Evolutionary conservation across 2,888 invertebrate species (phyloP).

Genomic region (Drosophila birchii): DNA sequence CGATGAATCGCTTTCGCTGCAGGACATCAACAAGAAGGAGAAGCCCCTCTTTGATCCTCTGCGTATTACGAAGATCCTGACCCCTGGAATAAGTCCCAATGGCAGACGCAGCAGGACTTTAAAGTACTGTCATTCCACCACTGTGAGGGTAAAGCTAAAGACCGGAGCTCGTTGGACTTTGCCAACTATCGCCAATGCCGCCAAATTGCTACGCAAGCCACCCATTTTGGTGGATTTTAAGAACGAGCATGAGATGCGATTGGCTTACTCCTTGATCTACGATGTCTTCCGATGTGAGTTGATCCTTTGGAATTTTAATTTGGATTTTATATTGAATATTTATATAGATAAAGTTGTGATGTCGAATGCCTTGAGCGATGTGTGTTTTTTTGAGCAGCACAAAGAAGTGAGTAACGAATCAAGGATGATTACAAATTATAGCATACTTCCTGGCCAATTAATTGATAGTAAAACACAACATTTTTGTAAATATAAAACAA

Average conservation of each 20-base stretch:
- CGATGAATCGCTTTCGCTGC: slow-evolving; percentile 76
- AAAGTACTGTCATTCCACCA: slow-evolving; percentile 71
- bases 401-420: slow-evolving; percentile 64
- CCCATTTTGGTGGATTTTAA: slow-evolving; percentile 74
- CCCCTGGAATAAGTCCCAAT: slow-evolving; percentile 74
- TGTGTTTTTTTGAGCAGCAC: slow-evolving; percentile 84
- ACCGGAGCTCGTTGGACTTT: slow-evolving; percentile 77
- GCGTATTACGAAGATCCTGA: slow-evolving; percentile 66
- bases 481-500: neutral
- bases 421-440: neutral
- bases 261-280: slow-evolving; percentile 86
- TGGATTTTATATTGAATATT: too few relatives aligned
- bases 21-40: slow-evolving; percentile 72
- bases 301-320: neutral
- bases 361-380: slow-evolving; percentile 85
- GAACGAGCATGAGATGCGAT: slow-evolving; percentile 86
- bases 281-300: slow-evolving; percentile 86
- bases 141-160: slow-evolving; percentile 69
- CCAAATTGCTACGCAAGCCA: slow-evolving; percentile 79
- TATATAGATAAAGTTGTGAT: slow-evolving; percentile 85
- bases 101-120: slow-evolving; percentile 59
- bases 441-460: neutral
- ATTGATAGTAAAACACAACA: too few relatives aligned
- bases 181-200: slow-evolving; percentile 81
- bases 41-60: slow-evolving; percentile 79